Evolutionary conservation across 2,113 vertebrate genomes (phyloP).

Genomic region (Micronycteris hirsuta): DNA sequence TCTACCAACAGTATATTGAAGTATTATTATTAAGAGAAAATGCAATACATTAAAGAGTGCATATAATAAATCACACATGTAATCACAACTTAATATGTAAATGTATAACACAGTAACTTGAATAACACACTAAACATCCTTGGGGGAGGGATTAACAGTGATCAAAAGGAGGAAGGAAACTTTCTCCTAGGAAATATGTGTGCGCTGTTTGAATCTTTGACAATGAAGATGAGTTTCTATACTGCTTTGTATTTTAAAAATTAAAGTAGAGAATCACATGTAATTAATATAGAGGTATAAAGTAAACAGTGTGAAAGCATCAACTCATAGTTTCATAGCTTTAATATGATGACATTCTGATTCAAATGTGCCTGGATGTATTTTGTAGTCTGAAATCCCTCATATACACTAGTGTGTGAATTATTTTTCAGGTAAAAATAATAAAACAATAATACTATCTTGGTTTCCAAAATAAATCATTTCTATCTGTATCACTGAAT

Average conservation of each 20-base stretch:
- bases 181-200: not conserved
- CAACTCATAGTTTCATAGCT: not conserved
- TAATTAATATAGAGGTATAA: not conserved
- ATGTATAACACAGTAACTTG: not conserved
- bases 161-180: not conserved
- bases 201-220: not conserved
- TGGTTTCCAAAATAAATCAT: constrained; percentile 20
- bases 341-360: not conserved
- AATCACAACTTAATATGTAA: not conserved
- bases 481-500: not conserved
- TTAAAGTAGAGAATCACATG: not conserved
- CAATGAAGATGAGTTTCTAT: not conserved
- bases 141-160: not conserved
- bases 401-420: not conserved
- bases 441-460: not conserved
- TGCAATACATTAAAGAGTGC: not conserved
- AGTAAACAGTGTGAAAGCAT: not conserved
- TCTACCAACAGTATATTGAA: not conserved
- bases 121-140: not conserved
- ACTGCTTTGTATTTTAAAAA: not conserved
- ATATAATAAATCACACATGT: not conserved
- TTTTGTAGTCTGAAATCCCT: not conserved
- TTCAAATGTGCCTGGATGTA: not conserved
- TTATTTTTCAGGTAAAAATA: constrained; percentile 21
- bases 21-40: not conserved